Percentiles rank a stretch among this genome's conserved stretches.
Evolutionary conservation across 2,113 vertebrate genomes (phyloP).

Genomic region (Mionectes macconnelli): DNA sequence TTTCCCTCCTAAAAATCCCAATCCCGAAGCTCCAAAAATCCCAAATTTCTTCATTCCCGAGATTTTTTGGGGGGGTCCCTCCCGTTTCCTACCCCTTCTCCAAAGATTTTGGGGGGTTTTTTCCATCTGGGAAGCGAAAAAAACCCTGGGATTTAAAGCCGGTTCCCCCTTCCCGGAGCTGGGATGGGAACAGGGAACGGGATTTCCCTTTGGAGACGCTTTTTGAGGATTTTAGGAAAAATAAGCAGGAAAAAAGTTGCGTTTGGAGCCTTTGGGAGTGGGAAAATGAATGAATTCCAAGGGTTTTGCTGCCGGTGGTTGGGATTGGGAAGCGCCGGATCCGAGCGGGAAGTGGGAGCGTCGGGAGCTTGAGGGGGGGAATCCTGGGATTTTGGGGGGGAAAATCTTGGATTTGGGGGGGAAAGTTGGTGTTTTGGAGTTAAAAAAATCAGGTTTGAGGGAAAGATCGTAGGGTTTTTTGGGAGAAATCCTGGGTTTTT

Average conservation of each 20-base stretch:
- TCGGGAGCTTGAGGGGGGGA: not conserved
- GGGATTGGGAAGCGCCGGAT: not conserved
- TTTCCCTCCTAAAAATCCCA: too few relatives aligned
- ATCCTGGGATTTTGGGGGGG: not conserved
- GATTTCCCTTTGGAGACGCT: not conserved
- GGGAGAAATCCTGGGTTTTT: not conserved
- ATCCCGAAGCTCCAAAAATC: too few relatives aligned
- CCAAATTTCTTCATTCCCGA: rapidly evolving
- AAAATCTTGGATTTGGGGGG: not conserved
- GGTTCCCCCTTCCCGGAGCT: not conserved
- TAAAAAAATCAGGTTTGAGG: rapidly evolving
- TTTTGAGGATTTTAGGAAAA: rapidly evolving
- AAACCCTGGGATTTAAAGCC: not conserved
- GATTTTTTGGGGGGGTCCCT: too few relatives aligned
- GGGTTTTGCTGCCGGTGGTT: not conserved
- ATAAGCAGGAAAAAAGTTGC: not conserved
- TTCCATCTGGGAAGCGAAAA: too few relatives aligned
- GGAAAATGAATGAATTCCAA: rapidly evolving
- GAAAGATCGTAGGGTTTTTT: too few relatives aligned
- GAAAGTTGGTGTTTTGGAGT: not conserved
- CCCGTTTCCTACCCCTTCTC: too few relatives aligned
- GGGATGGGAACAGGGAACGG: not conserved
- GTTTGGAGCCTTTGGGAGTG: not conserved
- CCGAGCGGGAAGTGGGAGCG: not conserved
- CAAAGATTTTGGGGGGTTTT: rapidly evolving